Evolutionary conservation across 2,888 invertebrate genomes (phyloP), one percentile per base, ranked within the genome.

Genomic region (Octodonta nipae): DNA sequence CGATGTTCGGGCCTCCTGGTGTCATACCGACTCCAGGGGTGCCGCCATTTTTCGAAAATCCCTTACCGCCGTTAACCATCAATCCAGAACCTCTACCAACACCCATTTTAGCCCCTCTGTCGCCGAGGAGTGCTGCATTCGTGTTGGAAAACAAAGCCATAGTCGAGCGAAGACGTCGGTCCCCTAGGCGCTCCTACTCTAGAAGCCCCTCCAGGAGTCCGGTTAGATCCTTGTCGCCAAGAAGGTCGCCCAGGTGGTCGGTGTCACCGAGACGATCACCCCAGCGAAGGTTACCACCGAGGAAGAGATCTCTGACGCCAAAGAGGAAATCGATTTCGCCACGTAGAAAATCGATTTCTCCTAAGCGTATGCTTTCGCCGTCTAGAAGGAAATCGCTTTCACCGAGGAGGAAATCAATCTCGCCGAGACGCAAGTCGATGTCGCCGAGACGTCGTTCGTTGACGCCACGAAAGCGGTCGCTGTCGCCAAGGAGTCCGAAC

Each of bases 71-170:
- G 2, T 44, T 61, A 6, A 34, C 41, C 4, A 44, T 60, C 22
- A 56, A 58, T 34, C 54, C 60, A 1, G 57, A 60, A 29, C 40
- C 48, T 10, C 35, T 48, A 13, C 41, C 45, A 13, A 46, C 46
- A 1, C 44, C 45, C 33, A 44, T 49, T 1, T 49, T 57, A 49
- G 62, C 61, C 3, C 61, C 61, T 1, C 41, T 63, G 15, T 61
- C 61, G 6, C 63, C 63, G 0, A 46, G 62, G 42, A 62, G 62
- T 42, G 62, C 62, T 5, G 60, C 61, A 10, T 63, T 63, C 41
- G 63, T 63, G 5, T 36, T 62, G 31, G 50, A 63, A 45, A 63
- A 63, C 41, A 53, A 60, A 11, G 59, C 60, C 15, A 62, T 61
- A 13, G 52, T 63, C n/a, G 62, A 62, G 33, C 54, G 56, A 35